Base-by-base conservation (phyloP, 1,140 invertebrate species). In the Cepaea nemoralis region DNA sequence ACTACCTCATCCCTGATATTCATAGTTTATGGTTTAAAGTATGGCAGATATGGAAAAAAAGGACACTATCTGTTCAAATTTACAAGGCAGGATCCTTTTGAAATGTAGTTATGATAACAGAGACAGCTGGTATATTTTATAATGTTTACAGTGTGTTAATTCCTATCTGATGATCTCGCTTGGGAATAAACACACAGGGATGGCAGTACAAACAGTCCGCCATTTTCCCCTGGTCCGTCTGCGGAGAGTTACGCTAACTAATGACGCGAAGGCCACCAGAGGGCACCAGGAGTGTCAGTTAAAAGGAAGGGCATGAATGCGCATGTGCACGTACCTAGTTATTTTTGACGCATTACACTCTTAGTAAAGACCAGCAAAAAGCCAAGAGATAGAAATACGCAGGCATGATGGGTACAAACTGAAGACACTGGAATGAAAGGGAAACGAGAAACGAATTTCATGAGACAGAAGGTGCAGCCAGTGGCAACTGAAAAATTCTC, bases 101-200 rank as follows among this genome's bases (percentile, higher is more conserved):
- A 70, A 70, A 70, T 10, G 35, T 19, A 27, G 12, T 50, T 45
- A n/a, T 50, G 48, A 75, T 75, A 75, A 75, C 40, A 33, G 16
- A 42, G 35, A 27, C 73, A 75, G 73, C 73, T 75, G 73, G 73
- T 31, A 10, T 27, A 22, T 48, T 75, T 50, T 75, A 75, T 75
- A 75, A 75, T 75, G 73, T 75, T 75, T 75, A 75, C 45, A 75
- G 31, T 75, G 24, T 14, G 73, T 75, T n/a, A 75, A 48, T 35
- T 1, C 73, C 1, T 75, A 75, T 75, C 73, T 48, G 42, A 45
- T 33, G 31, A 45, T 50, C 73, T 37, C 6, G 73, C 2, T 45
- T 27, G 14, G 45, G 73, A 35, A 50, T 75, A 75, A 75, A 75
- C 73, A 75, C 42, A n/a, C 5, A 35, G 16, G 48, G 42, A 5